Evolutionary conservation across 2,888 invertebrate species (phyloP).

Genomic region (Chromoteleia sp.): DNA sequence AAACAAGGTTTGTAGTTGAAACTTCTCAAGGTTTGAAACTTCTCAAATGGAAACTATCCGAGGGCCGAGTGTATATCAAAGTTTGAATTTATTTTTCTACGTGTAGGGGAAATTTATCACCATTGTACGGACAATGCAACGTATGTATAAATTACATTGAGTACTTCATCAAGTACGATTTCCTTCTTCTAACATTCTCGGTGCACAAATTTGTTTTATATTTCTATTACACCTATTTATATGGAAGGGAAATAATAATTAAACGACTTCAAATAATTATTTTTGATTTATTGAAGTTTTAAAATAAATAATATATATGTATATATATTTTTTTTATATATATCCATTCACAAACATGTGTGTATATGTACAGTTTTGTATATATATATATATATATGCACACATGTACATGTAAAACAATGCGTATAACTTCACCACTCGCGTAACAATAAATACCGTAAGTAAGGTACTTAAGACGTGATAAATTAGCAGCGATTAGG

Average conservation of each 20-base stretch:
- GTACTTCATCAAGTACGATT: too few species aligned
- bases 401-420: constrained; percentile 71
- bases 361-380: neutral
- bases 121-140: too few species aligned
- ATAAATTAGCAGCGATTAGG: constrained; percentile 16
- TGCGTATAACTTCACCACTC: constrained; percentile 73
- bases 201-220: too few species aligned
- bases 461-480: constrained; percentile 46
- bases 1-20: too few species aligned
- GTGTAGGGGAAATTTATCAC: too few species aligned
- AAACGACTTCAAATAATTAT: constrained; percentile 36
- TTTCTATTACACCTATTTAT: too few species aligned
- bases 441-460: constrained; percentile 54
- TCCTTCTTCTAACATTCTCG: too few species aligned
- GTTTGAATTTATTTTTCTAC: too few species aligned
- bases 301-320: constrained; percentile 76
- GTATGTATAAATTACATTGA: too few species aligned
- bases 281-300: constrained; percentile 80
- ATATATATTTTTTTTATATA: constrained; percentile 55
- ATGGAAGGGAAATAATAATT: constrained; percentile 56
- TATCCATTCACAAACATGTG: neutral
- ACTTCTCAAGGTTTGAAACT: too few species aligned
- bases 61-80: too few species aligned
- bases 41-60: too few species aligned
- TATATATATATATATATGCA: constrained; percentile 64